Percentiles rank a stretch among this genome's conserved stretches.
These are phyloP conservation scores for Pyrgus malvae DNA, from an alignment of 2,888 invertebrate genomes.

Conservation along the genomic window DNA sequence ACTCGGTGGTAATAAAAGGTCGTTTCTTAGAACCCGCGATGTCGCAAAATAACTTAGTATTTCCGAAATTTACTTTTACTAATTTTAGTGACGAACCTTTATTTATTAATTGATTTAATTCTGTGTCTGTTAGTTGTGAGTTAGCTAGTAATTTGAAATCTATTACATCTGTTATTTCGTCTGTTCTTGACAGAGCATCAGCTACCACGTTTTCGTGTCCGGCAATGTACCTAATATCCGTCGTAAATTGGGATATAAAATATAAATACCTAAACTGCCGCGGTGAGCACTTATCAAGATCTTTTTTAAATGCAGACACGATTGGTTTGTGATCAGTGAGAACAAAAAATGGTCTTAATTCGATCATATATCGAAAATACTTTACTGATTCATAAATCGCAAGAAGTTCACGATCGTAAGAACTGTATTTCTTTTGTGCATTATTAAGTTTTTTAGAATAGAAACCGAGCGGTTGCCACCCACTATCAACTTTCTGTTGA, in stretches of 20 bases:
- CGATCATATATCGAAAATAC: constrained; percentile 20
- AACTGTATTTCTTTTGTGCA: background rate
- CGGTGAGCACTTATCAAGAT: background rate
- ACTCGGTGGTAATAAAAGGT: no score
- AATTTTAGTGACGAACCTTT: no score
- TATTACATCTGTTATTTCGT: no score
- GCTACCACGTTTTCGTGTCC: constrained; percentile 1
- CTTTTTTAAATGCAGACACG: background rate
- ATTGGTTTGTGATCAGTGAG: constrained; percentile 1
- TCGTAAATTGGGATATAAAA: constrained; percentile 4
- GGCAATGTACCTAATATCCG: background rate
- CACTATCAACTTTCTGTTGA: background rate
- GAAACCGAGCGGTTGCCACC: constrained; percentile 2
- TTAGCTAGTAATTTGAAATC: no score
- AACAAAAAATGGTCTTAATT: constrained; percentile 5
- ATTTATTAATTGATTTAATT: no score
- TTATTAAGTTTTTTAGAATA: background rate
- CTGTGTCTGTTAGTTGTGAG: no score
- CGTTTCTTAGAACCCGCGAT: no score
- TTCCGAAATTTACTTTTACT: no score
- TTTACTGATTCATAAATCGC: constrained; percentile 42
- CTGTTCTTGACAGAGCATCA: constrained; percentile 1
- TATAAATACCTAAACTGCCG: constrained; percentile 2
- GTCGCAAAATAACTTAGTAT: no score
- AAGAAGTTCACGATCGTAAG: constrained; percentile 49